Percentiles rank a stretch among this genome's conserved stretches.
phyloP scores from a whole-genome alignment of 2,113 vertebrate genomes.

The Strigops habroptila region DNA sequence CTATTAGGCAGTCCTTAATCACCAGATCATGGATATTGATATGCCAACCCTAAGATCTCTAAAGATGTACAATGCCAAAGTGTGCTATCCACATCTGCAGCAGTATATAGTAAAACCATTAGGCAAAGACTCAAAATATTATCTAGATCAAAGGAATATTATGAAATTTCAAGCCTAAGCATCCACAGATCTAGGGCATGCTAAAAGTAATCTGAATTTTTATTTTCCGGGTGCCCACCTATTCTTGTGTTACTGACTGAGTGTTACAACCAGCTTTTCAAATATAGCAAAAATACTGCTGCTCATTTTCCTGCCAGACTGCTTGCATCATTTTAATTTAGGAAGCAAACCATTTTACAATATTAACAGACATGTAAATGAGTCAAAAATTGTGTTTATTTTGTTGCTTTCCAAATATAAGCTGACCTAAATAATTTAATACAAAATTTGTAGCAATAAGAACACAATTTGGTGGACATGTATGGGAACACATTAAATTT shows the following conservation, averaged over 20 bases:
- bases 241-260: background rate
- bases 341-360: background rate
- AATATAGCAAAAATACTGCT: background rate
- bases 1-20: background rate
- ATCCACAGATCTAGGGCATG: background rate
- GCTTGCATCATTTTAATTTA: background rate
- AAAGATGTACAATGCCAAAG: background rate
- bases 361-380: background rate
- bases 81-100: background rate
- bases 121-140: background rate
- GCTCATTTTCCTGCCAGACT: background rate
- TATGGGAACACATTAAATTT: background rate
- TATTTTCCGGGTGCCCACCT: background rate
- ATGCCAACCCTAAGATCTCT: background rate
- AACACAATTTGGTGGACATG: background rate
- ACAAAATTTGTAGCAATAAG: background rate
- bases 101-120: background rate
- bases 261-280: background rate
- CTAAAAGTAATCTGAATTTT: background rate
- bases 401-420: slow-evolving; percentile 31
- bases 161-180: background rate
- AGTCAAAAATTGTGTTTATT: background rate
- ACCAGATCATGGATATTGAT: background rate
- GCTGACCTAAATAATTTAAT: slow-evolving; percentile 12
- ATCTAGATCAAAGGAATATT: background rate